phyloP scores from a whole-genome alignment of 2,113 vertebrate species.

The Neogale vison region DNA sequence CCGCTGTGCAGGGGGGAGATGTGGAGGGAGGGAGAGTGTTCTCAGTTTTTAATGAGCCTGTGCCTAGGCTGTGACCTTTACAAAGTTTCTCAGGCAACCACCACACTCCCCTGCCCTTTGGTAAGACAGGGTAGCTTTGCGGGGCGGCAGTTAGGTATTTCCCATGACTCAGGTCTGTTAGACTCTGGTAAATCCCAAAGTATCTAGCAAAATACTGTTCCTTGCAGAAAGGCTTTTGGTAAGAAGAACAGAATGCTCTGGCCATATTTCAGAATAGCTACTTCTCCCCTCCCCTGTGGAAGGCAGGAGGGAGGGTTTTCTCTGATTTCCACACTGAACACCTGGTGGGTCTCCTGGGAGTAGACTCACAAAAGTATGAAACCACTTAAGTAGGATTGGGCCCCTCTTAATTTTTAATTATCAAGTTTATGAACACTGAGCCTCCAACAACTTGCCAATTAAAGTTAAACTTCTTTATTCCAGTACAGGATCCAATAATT shows the following conservation, averaged over 20 bases:
- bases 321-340: background rate
- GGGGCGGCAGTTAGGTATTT: background rate
- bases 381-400: background rate
- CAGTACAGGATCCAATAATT: background rate
- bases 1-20: accelerated
- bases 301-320: background rate
- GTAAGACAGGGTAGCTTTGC: background rate
- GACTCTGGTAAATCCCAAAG: background rate
- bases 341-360: background rate
- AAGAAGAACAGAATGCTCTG: background rate
- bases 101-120: background rate
- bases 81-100: background rate
- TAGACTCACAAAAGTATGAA: background rate
- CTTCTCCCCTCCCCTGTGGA: background rate
- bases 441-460: background rate
- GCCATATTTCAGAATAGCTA: background rate
- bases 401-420: background rate
- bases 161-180: no score
- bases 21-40: background rate
- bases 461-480: background rate
- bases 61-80: background rate
- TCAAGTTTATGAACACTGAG: background rate
- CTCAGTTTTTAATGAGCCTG: background rate
- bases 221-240: background rate
- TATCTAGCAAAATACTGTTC: background rate